These are phyloP conservation scores for Ochlodes sylvanus DNA, from an alignment of 2,888 invertebrate genomes.

Conservation along the genomic window DNA sequence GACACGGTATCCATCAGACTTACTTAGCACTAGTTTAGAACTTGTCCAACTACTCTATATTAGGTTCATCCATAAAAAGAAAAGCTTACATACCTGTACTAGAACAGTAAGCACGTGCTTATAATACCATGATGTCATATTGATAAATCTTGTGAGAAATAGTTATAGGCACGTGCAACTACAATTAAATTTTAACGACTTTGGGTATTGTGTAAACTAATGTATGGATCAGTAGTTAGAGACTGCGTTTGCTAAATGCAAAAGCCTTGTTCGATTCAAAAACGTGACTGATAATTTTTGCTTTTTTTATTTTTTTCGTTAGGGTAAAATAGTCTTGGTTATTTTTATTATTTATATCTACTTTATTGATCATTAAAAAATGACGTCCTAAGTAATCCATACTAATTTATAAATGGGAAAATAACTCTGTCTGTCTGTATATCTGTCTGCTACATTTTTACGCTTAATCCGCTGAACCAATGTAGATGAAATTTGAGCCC, in stretches of 20 bases:
- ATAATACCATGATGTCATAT: slow-evolving; percentile 26
- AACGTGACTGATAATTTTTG: no score
- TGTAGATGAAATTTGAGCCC: no score
- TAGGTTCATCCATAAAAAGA: slow-evolving; percentile 30
- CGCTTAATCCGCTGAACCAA: no score
- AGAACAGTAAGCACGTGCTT: slow-evolving; percentile 15
- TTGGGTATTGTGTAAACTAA: neutral
- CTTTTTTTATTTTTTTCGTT: no score
- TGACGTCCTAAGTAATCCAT: no score
- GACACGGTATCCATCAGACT: slow-evolving; percentile 26
- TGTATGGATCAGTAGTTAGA: neutral
- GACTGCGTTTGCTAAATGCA: neutral
- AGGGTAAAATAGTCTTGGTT: no score
- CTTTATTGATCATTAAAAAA: no score
- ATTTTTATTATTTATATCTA: no score
- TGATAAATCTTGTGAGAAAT: neutral
- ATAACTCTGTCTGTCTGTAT: no score
- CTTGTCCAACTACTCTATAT: slow-evolving; percentile 24
- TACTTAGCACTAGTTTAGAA: slow-evolving; percentile 32
- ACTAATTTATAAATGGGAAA: no score
- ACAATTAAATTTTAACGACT: neutral
- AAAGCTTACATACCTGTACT: slow-evolving; percentile 26
- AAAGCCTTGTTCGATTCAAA: no score
- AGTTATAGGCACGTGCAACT: neutral
- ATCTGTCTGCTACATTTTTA: no score